These are phyloP conservation scores for Myzus persicae DNA, from an alignment of 1,140 invertebrate species.

Conservation along the genomic window DNA sequence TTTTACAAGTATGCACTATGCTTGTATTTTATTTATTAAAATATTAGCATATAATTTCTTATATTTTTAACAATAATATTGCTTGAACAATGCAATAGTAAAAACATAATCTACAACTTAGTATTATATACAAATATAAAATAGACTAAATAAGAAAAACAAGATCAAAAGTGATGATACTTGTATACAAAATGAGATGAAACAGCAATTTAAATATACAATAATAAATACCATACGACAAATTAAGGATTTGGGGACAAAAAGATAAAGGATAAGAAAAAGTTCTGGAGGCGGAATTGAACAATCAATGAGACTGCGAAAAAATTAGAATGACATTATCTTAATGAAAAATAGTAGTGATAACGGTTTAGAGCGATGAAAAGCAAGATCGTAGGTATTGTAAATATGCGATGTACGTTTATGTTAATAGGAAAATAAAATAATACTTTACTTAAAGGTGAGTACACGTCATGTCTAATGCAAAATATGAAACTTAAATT, in stretches of 20 bases:
- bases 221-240: neutral
- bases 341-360: slow-evolving; percentile 11
- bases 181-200: neutral
- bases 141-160: too few species aligned
- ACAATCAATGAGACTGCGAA: neutral
- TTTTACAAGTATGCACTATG: neutral
- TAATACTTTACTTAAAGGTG: neutral
- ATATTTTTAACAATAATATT: neutral
- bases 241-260: neutral
- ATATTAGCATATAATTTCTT: neutral
- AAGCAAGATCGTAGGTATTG: neutral
- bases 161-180: neutral
- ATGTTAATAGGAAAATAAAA: neutral
- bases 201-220: neutral
- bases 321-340: neutral
- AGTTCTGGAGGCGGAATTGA: too few species aligned
- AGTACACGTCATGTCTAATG: too few species aligned
- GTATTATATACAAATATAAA: too few species aligned
- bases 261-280: neutral
- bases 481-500: neutral
- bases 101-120: neutral
- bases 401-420: neutral
- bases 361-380: neutral
- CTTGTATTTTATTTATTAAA: neutral
- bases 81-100: neutral